These are phyloP conservation scores for Phortica magna DNA, from an alignment of 2,888 invertebrate species.

Conservation along the genomic window DNA sequence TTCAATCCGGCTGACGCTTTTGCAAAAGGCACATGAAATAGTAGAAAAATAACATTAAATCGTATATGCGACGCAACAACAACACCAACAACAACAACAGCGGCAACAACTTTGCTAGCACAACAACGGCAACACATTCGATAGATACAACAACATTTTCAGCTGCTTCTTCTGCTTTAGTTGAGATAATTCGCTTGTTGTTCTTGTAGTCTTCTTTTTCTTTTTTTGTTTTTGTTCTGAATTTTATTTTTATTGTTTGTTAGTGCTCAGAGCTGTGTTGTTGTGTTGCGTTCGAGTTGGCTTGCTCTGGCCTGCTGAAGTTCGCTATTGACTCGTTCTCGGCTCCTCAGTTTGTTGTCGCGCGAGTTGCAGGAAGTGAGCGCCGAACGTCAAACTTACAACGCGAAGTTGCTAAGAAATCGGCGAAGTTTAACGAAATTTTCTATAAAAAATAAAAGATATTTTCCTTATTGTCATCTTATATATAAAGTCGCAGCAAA, in stretches of 20 bases:
- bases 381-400: slow-evolving; percentile 39
- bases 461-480: background rate
- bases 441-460: background rate
- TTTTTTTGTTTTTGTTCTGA: slow-evolving; percentile 2
- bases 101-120: slow-evolving; percentile 3
- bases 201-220: slow-evolving; percentile 28
- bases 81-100: slow-evolving; percentile 21
- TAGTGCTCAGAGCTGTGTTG: slow-evolving; percentile 13
- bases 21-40: slow-evolving; percentile 40
- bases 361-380: slow-evolving; percentile 62
- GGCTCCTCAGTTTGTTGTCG: slow-evolving; percentile 59
- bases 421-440: background rate
- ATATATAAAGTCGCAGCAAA: background rate
- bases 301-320: slow-evolving; percentile 45
- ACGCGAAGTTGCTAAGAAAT: slow-evolving; percentile 61
- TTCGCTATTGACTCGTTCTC: slow-evolving; percentile 34
- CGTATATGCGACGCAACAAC: slow-evolving; percentile 10
- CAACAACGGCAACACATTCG: slow-evolving; percentile 58
- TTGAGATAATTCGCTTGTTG: slow-evolving; percentile 41
- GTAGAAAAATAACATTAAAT: slow-evolving; percentile 4
- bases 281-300: slow-evolving; percentile 24
- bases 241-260: background rate
- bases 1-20: slow-evolving; percentile 16
- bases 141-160: slow-evolving; percentile 50
- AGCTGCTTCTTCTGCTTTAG: background rate